A percentile compares a stretch with the other conserved stretches of the same genome.
Evolutionary conservation across 2,888 invertebrate species (phyloP).

Genomic region (Caenorhabditis sinica): DNA sequence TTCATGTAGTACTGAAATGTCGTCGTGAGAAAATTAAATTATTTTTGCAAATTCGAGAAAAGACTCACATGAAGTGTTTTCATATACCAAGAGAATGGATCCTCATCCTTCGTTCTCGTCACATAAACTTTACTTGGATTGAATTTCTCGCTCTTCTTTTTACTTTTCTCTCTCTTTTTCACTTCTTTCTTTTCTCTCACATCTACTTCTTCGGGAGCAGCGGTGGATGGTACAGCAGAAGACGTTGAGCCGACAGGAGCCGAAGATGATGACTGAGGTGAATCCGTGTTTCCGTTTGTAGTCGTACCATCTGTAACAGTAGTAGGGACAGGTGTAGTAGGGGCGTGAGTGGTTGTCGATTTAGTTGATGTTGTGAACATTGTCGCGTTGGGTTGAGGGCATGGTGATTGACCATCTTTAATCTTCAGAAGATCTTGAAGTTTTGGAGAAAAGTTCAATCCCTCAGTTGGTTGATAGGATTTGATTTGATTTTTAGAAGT

Average conservation of each 20-base stretch:
- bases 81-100: constrained; percentile 62
- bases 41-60: neutral
- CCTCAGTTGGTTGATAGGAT: neutral
- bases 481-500: constrained; percentile 20
- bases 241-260: neutral
- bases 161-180: neutral
- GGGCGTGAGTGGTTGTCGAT: constrained; percentile 29
- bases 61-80: constrained; percentile 60
- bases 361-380: constrained; percentile 63
- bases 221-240: constrained; percentile 13
- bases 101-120: constrained; percentile 33
- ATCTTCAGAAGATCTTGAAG: constrained; percentile 54
- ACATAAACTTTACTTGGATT: constrained; percentile 32
- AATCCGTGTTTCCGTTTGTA: constrained; percentile 3
- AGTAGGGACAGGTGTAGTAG: constrained; percentile 18
- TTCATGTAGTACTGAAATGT: constrained; percentile 63
- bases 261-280: neutral
- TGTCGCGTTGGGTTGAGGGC: constrained; percentile 67
- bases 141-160: constrained; percentile 4
- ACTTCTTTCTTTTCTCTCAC: constrained; percentile 11
- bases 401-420: constrained; percentile 59
- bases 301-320: constrained; percentile 5
- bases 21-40: neutral
- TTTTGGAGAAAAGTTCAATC: constrained; percentile 3
- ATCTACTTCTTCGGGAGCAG: constrained; percentile 3